Evolutionary conservation across 2,797 vertebrate genomes (phyloP), one percentile per base, ranked within the genome.

Genomic region (Taeniopygia guttata): DNA sequence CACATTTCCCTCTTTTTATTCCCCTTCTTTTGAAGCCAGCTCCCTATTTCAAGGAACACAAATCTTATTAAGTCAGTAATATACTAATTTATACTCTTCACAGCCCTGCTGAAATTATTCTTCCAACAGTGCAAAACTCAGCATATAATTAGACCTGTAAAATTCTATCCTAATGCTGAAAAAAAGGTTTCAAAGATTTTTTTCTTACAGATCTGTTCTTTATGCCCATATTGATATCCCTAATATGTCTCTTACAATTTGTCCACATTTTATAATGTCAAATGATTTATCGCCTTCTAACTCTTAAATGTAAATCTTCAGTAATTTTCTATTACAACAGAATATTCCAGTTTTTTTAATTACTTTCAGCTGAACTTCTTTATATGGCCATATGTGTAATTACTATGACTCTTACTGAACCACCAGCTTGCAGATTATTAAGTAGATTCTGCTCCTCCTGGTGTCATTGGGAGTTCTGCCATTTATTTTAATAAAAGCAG

Each of bases 11-110:
- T 69, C 40, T 72, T 78, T 84, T 81, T 75, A 68, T 58, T 81
- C 27, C 13, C 11, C 9, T 62, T 60, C 49, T 80, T 94, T 89
- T 91, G 69, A 93, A 78, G 29, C 29, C 67, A 63, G 6, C 27
- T 85, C n/a, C 13, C n/a, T 80, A 29, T 84, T 86, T 85, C 63
- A 88, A 92, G 76, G 63, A 85, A 84, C 29, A 77, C 23, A 75
- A 84, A 87, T 75, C 58, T 84, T 40, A 92, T 13, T 63, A 90
- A 83, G n/a, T 46, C 45, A 60, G 62, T 89, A 95, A 87, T 46
- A 69, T 14, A 59, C n/a, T 92, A 84, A 91, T 94, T 94, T 86
- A 83, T 93, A 78, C 46, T 86, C 54, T 86, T 76, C 59, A 87
- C 73, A 93, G 38, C 45, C 32, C 59, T 87, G 34, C 62, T 81